Evolutionary conservation across 2,797 vertebrate genomes (phyloP).

Genomic region (Gallinago solitaria): DNA sequence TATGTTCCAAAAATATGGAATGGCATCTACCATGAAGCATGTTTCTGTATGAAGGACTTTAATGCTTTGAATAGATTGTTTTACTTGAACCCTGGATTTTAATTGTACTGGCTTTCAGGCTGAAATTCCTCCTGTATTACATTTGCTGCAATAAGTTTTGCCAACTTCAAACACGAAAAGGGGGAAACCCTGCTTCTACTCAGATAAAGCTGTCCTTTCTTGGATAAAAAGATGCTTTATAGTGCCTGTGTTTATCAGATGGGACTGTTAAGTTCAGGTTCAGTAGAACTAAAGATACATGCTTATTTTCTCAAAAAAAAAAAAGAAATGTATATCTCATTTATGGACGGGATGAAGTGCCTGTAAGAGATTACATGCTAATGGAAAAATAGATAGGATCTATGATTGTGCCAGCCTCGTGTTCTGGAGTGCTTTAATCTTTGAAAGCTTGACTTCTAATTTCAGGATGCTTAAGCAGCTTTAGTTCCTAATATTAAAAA

Average conservation of each 20-base stretch:
- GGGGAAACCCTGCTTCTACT: neutral
- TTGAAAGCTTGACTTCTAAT: slow-evolving; percentile 63
- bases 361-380: slow-evolving; percentile 38
- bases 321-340: neutral
- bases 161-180: neutral
- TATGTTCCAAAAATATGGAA: neutral
- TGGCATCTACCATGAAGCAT: neutral
- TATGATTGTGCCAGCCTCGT: slow-evolving; percentile 35
- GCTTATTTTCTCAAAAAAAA: slow-evolving; percentile 17
- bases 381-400: slow-evolving; percentile 43
- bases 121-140: neutral
- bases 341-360: slow-evolving; percentile 19
- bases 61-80: neutral
- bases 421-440: slow-evolving; percentile 64
- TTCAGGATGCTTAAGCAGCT: slow-evolving; percentile 60
- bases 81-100: neutral
- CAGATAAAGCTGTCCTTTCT: neutral
- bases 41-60: neutral
- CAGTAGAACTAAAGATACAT: slow-evolving; percentile 10
- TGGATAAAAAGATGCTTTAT: neutral
- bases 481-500: slow-evolving; percentile 65
- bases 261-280: neutral
- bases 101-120: neutral
- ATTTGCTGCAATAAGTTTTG: neutral
- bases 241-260: neutral